These are phyloP conservation scores for Astyanax mexicanus DNA, from an alignment of 2,797 vertebrate species.

Conservation along the genomic window DNA sequence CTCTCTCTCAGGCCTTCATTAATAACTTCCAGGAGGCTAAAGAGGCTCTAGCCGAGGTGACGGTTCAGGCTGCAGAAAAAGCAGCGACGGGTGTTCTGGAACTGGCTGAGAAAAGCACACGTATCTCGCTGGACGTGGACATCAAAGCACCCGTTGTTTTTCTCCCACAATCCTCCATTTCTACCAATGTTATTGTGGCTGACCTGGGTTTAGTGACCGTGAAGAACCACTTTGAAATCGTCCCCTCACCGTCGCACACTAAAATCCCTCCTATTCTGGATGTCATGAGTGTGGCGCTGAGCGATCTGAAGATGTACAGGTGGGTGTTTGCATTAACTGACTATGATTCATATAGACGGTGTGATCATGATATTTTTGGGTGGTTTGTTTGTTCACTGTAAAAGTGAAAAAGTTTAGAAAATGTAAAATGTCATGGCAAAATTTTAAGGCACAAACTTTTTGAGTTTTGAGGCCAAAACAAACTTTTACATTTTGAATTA, in stretches of 20 bases:
- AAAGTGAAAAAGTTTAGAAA: too few relatives aligned
- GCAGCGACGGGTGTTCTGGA: conserved; percentile 95
- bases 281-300: conserved; percentile 88
- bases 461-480: too few relatives aligned
- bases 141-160: conserved; percentile 96
- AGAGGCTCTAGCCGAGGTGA: conserved; percentile 92
- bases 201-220: conserved; percentile 92
- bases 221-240: conserved; percentile 86
- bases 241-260: conserved; percentile 76
- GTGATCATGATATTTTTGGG: too few relatives aligned
- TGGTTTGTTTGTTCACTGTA: too few relatives aligned
- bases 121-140: conserved; percentile 87
- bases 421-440: too few relatives aligned
- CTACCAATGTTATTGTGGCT: conserved; percentile 90
- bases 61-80: conserved; percentile 93
- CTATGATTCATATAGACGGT: neutral
- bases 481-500: too few relatives aligned
- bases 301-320: conserved; percentile 96
- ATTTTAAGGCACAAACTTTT: too few relatives aligned
- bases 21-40: conserved; percentile 96
- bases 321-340: too few relatives aligned
- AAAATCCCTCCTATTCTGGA: conserved; percentile 92
- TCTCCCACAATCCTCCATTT: conserved; percentile 91
- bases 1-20: conserved; percentile 84
- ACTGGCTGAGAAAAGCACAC: conserved; percentile 88